Conservation (phyloP, 2,797 vertebrate genomes). For the Sciaenops ocellatus region DNA sequence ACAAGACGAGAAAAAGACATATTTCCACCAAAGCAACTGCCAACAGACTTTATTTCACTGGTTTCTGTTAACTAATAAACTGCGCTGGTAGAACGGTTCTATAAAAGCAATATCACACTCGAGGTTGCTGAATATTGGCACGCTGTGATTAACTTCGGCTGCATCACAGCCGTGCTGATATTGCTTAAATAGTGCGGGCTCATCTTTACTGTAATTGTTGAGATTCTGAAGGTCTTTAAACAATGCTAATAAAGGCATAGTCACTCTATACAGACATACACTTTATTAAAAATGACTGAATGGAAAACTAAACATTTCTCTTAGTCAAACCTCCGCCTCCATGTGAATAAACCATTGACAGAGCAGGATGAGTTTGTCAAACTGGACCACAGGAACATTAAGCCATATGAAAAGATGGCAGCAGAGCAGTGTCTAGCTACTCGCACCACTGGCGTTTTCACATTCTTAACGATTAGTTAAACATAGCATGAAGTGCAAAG, state of each 20-base stretch:
- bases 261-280: background rate
- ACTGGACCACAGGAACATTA: slow-evolving; percentile 4
- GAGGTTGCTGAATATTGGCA: no score
- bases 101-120: no score
- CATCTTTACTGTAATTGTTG: background rate
- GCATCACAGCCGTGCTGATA: no score
- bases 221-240: slow-evolving; percentile 14
- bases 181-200: no score
- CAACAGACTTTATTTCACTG: no score
- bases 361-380: slow-evolving; percentile 13
- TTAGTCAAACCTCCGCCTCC: background rate
- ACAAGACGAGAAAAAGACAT: no score
- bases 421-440: slow-evolving; percentile 1
- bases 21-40: no score
- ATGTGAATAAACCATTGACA: slow-evolving; percentile 25
- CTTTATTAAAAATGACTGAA: background rate
- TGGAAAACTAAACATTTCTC: background rate
- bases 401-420: background rate
- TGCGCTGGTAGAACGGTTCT: no score
- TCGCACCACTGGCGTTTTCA: slow-evolving; percentile 43
- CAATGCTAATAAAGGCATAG: slow-evolving; percentile 14
- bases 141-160: no score
- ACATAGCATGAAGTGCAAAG: slow-evolving; percentile 59
- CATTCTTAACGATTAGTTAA: slow-evolving; percentile 64
- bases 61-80: no score